Conservation (phyloP, 2,888 invertebrate genomes). For the Bugulina stolonifera region DNA sequence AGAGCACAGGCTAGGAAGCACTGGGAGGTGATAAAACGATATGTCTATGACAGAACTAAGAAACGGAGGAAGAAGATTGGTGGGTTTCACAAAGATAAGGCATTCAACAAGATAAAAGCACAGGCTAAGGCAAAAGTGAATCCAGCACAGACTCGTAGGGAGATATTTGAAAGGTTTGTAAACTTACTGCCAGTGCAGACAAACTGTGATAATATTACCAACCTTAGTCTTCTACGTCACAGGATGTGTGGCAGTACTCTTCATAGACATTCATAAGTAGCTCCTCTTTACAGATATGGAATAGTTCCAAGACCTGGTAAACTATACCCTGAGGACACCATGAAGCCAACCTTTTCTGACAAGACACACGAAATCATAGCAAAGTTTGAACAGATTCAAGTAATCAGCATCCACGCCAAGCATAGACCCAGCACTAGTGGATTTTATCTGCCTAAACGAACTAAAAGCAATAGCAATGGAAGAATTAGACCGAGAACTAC, state of each 20-base stretch:
- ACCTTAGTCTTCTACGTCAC: too few species aligned
- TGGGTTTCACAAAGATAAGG: conserved; percentile 10
- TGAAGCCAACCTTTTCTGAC: conserved; percentile 5
- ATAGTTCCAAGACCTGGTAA: background rate
- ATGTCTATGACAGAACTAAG: background rate
- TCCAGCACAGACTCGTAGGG: conserved; percentile 6
- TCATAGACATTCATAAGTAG: background rate
- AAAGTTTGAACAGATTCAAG: conserved; percentile 24
- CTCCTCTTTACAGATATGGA: background rate
- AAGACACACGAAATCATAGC: conserved; percentile 8
- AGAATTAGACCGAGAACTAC: background rate
- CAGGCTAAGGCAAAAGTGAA: conserved; percentile 15
- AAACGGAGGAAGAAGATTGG: conserved; percentile 11
- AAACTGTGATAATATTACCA: too few species aligned
- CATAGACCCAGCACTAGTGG: background rate
- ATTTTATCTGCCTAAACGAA: background rate
- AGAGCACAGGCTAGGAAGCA: background rate
- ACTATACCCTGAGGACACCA: conserved; percentile 5
- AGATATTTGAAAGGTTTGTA: conserved; percentile 21
- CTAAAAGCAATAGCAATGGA: background rate
- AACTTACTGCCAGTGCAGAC: too few species aligned
- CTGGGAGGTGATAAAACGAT: conserved; percentile 7
- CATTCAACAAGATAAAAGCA: conserved; percentile 15
- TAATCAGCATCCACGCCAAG: background rate
- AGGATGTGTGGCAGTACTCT: too few species aligned